Conservation (phyloP, 2,888 invertebrate genomes). For the Chamaedrilus cognettii region DNA sequence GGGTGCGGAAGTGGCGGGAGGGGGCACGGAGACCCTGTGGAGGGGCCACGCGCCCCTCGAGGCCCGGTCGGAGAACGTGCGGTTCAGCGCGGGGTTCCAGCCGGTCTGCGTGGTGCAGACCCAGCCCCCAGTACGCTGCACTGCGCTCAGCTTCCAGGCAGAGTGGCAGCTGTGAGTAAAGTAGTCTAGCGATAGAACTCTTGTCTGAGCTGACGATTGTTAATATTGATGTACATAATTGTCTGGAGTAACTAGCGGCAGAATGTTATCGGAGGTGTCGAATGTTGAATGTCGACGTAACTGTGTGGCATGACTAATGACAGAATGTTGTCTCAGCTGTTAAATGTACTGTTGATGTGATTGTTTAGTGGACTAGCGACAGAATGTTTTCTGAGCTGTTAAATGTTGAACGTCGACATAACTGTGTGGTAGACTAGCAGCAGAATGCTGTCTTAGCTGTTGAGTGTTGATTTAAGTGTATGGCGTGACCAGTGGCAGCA, state of each 20-base stretch:
- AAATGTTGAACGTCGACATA: no score
- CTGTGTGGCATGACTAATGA: not conserved
- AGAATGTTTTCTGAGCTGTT: no score
- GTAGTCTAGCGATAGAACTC: not conserved
- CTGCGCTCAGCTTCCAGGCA: constrained; percentile 84
- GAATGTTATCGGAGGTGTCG: no score
- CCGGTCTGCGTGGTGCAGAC: constrained; percentile 82
- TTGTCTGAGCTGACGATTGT: not conserved
- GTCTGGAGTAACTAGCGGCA: no score
- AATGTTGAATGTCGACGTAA: no score
- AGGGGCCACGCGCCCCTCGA: constrained; percentile 91
- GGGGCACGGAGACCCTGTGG: constrained; percentile 69
- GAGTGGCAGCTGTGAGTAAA: constrained; percentile 77
- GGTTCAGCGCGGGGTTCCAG: constrained; percentile 70
- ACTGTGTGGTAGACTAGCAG: no score
- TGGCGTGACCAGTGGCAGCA: no score
- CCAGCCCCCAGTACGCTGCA: constrained; percentile 90
- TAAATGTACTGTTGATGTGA: no score
- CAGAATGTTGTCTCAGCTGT: no score
- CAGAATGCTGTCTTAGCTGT: no score
- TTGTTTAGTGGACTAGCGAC: no score
- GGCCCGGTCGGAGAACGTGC: constrained; percentile 62
- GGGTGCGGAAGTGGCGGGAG: not conserved
- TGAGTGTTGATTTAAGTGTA: no score
- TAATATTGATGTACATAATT: not conserved